Conservation (phyloP, 2,113 vertebrate genomes). For the Thryonomys swinderianus region DNA sequence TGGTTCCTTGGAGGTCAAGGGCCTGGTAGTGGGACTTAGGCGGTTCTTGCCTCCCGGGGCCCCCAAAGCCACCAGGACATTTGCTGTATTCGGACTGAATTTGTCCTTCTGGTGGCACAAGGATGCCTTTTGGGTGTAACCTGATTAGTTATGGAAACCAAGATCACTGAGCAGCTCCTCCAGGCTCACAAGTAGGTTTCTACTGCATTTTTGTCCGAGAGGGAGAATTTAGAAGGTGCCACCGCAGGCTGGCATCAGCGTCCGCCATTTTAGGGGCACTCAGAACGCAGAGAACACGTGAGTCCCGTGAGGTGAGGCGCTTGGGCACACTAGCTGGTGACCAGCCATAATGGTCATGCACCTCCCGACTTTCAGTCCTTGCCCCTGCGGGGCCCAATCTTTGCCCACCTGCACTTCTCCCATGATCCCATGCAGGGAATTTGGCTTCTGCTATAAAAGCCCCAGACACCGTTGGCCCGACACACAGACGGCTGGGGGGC, state of each 20-base stretch:
- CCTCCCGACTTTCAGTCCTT: neutral
- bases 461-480: constrained; percentile 70
- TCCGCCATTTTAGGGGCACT: fast-evolving
- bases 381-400: neutral
- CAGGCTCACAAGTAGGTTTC: neutral
- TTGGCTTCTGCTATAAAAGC: constrained; percentile 37
- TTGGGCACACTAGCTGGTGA: neutral
- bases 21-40: neutral
- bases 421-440: neutral
- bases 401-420: neutral
- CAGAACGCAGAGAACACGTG: fast-evolving
- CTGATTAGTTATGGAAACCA: neutral
- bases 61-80: neutral
- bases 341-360: fast-evolving
- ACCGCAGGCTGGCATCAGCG: neutral
- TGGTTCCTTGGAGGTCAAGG: neutral
- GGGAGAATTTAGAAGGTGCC: neutral
- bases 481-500: constrained; percentile 72
- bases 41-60: no score
- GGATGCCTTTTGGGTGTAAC: neutral
- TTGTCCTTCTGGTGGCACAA: neutral
- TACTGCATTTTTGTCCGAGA: fast-evolving
- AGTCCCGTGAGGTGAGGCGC: fast-evolving
- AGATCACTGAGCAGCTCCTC: neutral
- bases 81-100: constrained; percentile 33